Base-by-base conservation (phyloP, 2,888 invertebrate genomes). In the Neoaliturus tenellus region DNA sequence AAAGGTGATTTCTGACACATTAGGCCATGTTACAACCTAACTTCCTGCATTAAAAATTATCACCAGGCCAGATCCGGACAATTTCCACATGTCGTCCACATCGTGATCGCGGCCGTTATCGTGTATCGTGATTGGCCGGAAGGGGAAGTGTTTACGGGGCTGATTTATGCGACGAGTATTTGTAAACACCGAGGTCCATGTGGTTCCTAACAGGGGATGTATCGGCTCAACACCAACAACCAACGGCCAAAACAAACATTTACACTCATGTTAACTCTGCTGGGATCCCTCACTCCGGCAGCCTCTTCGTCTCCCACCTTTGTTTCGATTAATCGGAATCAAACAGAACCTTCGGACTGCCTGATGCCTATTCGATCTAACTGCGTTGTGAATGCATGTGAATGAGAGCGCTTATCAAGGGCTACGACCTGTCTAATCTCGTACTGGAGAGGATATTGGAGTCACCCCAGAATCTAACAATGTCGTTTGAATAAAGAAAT, bases 91-190 rank as follows among this genome's bases (percentile, higher is more conserved):
- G 39, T 44, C 44, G 44, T 48, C 44, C 73, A 2, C 23, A 44
- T 28, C 23, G 17, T n/a, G 8, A 39, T 17, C 44, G 71, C n/a
- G 12, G n/a, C 71, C n/a, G 44, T 25, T 41, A 62, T 62, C 62
- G 44, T 39, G 35, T 41, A 62, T 62, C 62, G 44, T 39, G 35
- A 69, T 39, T 44, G 44, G 25, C 73, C 73, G 73, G 73, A 75
- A 75, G 73, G 71, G 62, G 62, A 31, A 31, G 31, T 75, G 73
- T 75, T 75, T 75, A 75, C 73, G 73, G 73, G 44, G 41, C 35
- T 75, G 73, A 75, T 75, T 75, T 75, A 75, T 75, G 73, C 44
- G 73, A 44, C 48, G 17, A 23, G 73, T 48, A 75, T 75, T 75
- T 75, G 73, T 75, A 75, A 75, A 75, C 48, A 75, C 44, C 25